Conservation (phyloP, 1,140 invertebrate species). For the Tetragonula clypearis region DNA sequence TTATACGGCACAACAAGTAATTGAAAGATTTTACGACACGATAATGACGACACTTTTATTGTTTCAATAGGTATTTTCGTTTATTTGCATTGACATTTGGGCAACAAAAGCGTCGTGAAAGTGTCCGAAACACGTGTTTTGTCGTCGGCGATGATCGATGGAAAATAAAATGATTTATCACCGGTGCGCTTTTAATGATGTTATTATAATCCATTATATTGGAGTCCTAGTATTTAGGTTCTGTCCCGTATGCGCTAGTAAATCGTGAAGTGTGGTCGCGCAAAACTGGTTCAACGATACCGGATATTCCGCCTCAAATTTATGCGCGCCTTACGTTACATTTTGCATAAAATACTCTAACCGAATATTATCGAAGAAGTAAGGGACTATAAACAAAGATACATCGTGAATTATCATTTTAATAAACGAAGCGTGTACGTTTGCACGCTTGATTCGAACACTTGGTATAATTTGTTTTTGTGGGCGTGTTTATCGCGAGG, state of each 20-base stretch:
- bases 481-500: neutral
- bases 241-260: constrained; percentile 1
- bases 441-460: neutral
- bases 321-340: constrained; percentile 21
- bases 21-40: too few relatives aligned
- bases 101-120: too few relatives aligned
- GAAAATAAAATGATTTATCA: constrained; percentile 50
- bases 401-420: constrained; percentile 12
- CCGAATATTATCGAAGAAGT: constrained; percentile 3
- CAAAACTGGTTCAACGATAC: constrained; percentile 28
- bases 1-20: too few relatives aligned
- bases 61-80: too few relatives aligned
- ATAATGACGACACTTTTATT: too few relatives aligned
- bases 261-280: constrained; percentile 33
- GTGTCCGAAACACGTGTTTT: neutral
- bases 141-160: neutral
- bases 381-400: constrained; percentile 10
- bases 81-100: neutral
- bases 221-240: constrained; percentile 33
- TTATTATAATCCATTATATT: constrained; percentile 46
- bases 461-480: neutral
- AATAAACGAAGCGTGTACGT: constrained; percentile 2
- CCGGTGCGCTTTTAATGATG: constrained; percentile 4
- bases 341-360: constrained; percentile 9
- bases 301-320: constrained; percentile 20